Percentiles rank a stretch among this genome's conserved stretches.
These are phyloP conservation scores for Lutjanus argentimaculatus DNA, from an alignment of 2,797 vertebrate genomes.

Conservation along the genomic window DNA sequence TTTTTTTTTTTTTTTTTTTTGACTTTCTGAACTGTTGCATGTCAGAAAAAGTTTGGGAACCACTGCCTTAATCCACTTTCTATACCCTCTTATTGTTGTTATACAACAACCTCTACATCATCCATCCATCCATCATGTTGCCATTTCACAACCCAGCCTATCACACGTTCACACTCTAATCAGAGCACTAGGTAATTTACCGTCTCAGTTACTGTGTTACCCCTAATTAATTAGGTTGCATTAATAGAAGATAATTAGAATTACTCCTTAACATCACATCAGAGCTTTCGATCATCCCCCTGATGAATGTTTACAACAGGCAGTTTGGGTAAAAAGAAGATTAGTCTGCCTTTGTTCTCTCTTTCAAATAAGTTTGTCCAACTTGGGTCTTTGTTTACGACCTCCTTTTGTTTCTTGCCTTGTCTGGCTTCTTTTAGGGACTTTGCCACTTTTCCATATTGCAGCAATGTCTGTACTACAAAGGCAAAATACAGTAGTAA, in stretches of 20 bases:
- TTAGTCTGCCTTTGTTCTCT: not conserved
- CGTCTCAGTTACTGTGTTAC: conserved; percentile 8
- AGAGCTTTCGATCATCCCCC: conserved; percentile 11
- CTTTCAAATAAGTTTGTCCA: not conserved
- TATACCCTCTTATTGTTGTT: not conserved
- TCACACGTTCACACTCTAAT: conserved; percentile 2
- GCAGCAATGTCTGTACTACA: no score
- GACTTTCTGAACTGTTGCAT: no score
- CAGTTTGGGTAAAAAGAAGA: not conserved
- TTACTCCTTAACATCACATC: conserved; percentile 34
- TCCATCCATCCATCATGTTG: not conserved
- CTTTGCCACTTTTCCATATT: no score
- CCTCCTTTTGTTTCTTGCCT: not conserved
- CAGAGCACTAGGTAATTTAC: conserved; percentile 12
- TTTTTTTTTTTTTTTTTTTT: no score
- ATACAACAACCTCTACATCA: not conserved
- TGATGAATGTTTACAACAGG: conserved; percentile 10
- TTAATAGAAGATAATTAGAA: conserved; percentile 36
- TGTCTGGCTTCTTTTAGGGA: not conserved
- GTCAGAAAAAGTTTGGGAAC: no score
- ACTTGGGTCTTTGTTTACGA: not conserved
- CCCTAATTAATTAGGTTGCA: conserved; percentile 19
- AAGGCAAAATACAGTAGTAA: not conserved
- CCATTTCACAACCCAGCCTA: not conserved
- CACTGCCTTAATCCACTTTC: not conserved